A percentile compares a stretch with the other conserved stretches of the same genome.
These are phyloP conservation scores for Drosophila kuntzei DNA, from an alignment of 2,888 invertebrate species.

Conservation along the genomic window DNA sequence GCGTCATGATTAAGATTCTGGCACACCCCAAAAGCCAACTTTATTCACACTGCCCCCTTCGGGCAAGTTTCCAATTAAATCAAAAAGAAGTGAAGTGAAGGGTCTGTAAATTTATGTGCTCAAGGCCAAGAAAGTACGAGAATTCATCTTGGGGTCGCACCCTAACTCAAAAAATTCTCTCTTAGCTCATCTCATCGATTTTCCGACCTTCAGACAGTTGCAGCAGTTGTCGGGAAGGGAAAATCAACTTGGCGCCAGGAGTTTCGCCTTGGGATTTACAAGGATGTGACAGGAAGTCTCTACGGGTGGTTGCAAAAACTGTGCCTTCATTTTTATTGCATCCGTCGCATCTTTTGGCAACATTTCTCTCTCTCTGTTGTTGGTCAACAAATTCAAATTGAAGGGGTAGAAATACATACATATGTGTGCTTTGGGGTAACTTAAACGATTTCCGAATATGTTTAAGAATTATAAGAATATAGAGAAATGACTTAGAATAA, in stretches of 20 bases:
- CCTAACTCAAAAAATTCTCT: constrained; percentile 44
- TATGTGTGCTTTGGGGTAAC: not conserved
- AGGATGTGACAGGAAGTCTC: constrained; percentile 19
- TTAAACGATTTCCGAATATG: no score
- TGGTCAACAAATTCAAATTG: constrained; percentile 1
- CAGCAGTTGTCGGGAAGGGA: not conserved
- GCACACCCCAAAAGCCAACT: constrained; percentile 38
- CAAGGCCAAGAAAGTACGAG: constrained; percentile 65
- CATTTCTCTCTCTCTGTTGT: constrained; percentile 6
- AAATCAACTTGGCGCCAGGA: constrained; percentile 43
- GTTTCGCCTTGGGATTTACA: constrained; percentile 24
- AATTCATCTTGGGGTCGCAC: constrained; percentile 52
- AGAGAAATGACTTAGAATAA: no score
- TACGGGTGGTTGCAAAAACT: constrained; percentile 68
- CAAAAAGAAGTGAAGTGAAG: constrained; percentile 13
- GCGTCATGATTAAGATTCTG: constrained; percentile 59
- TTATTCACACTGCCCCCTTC: constrained; percentile 23
- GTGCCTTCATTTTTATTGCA: constrained; percentile 57
- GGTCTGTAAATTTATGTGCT: constrained; percentile 48
- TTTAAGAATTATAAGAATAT: no score
- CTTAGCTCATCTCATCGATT: constrained; percentile 57
- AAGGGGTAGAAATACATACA: constrained; percentile 38
- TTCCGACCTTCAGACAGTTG: constrained; percentile 44
- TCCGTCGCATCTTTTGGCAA: constrained; percentile 43
- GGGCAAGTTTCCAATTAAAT: constrained; percentile 51